Base-by-base conservation (phyloP, 2,113 vertebrate species). In the Ancistrus triradiatus region DNA sequence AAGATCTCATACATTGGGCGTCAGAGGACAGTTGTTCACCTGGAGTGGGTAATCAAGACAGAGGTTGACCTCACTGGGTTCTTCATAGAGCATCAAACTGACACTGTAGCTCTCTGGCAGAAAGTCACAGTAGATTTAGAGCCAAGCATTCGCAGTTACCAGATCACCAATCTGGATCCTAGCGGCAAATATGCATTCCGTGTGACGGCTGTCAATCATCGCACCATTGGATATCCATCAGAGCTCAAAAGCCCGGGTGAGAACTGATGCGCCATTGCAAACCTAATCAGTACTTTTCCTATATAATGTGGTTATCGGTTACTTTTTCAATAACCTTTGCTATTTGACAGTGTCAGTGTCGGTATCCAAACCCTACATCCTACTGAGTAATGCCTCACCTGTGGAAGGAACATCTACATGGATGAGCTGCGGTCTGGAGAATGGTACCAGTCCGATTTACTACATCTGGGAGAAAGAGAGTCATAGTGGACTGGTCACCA, bases 231-330 rank as follows among this genome's bases (percentile, higher is more conserved):
- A 72, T 73, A 91, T 51, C 90, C 92, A 1, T 97, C 94, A 3
- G 84, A 87, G 68, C 76, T 83, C 65, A 89, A 86, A 82, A 92
- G 77, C 49, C 93, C 95, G 93, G 93, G 94, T 95, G 88, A 81
- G 77, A 63, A n/a, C n/a, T n/a, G n/a, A n/a, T n/a, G n/a, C n/a
- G n/a, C n/a, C n/a, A n/a, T n/a, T n/a, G n/a, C n/a, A n/a, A n/a
- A n/a, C n/a, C n/a, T n/a, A n/a, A n/a, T n/a, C n/a, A n/a, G n/a
- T n/a, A n/a, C n/a, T n/a, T n/a, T n/a, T n/a, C n/a, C n/a, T n/a
- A n/a, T n/a, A n/a, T n/a, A n/a, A n/a, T n/a, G n/a, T n/a, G n/a
- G n/a, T n/a, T n/a, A n/a, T 62, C 7, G 14, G 13, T 28, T n/a
- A 64, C 13, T 64, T 7, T 6, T 31, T 31, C 17, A 31, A 3